phyloP scores from a whole-genome alignment of 30 jellyfish, hydroid and myxozoan species.

The Aurelia coerulea region DNA sequence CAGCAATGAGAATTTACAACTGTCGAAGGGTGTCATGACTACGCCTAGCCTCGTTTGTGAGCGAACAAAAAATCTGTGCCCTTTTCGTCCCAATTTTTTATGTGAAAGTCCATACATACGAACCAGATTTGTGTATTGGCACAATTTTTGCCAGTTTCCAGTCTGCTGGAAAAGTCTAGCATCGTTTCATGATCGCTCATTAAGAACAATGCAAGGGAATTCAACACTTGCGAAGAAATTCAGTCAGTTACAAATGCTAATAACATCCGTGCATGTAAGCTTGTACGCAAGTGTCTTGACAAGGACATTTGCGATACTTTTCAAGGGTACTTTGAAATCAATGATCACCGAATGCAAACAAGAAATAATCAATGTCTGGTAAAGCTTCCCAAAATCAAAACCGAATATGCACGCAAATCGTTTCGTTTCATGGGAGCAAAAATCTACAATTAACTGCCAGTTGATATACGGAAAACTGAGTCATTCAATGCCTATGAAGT shows the following conservation, averaged over 20 bases:
- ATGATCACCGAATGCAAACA: neutral
- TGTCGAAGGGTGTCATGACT: too few relatives aligned
- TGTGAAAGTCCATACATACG: too few relatives aligned
- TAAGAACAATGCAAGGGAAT: conserved; percentile 44
- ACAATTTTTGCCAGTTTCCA: too few relatives aligned
- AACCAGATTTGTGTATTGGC: too few relatives aligned
- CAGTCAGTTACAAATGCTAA: conserved; percentile 15
- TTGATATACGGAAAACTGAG: conserved; percentile 11
- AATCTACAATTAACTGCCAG: conserved; percentile 38
- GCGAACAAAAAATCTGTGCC: too few relatives aligned
- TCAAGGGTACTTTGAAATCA: too few relatives aligned
- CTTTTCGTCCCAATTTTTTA: too few relatives aligned
- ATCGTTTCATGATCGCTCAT: conserved; percentile 57
- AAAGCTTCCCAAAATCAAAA: conserved; percentile 29
- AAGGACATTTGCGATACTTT: too few relatives aligned
- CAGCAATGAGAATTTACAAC: too few relatives aligned
- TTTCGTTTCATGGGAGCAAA: conserved; percentile 60
- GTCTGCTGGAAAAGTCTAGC: conserved; percentile 9
- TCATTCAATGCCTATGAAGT: too few relatives aligned
- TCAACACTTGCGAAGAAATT: conserved; percentile 19
- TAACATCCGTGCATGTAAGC: neutral
- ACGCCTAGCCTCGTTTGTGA: too few relatives aligned
- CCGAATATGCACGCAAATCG: conserved; percentile 51
- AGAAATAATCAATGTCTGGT: conserved; percentile 51
- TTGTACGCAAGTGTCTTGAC: too few relatives aligned